Evolutionary conservation across 2,113 vertebrate genomes (phyloP), one percentile per base, ranked within the genome.

Genomic region (Herpailurus yagouaroundi): DNA sequence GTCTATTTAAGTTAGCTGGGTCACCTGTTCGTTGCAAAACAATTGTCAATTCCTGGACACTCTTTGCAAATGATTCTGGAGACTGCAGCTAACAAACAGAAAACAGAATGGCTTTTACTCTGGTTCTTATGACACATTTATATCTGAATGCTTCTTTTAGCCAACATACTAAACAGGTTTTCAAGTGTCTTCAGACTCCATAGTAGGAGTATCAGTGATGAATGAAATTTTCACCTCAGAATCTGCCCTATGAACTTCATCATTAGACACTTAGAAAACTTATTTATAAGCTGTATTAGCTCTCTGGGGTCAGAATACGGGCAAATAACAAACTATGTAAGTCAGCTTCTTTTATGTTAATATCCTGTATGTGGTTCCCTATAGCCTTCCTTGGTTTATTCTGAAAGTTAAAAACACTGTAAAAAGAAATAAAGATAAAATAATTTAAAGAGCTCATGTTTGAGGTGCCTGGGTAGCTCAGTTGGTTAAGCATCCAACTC

Each of bases 21-120:
- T 99, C 99, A 66, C 99, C 99, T 0, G 99, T 99, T 98, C 99
- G 99, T 98, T 99, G 99, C 98, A 99, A 98, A 96, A 99, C 99
- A 96, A 99, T 99, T 7, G 99, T 99, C 98, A 99, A 98, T 97
- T 99, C 99, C 98, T 99, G 99, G 74, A 99, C 99, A 57, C 99
- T 99, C 98, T 99, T 99, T 91, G 99, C 99, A 99, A 99, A 99
- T 21, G 99, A 99, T 97, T 99, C 99, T 82, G 99, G 99, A 97
- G 99, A 99, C 66, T 99, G 99, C 89, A 99, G 98, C 99, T 99
- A 98, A 91, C 98, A 97, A 92, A 97, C 29, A 92, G 93, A 97
- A 94, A 73, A 50, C 2, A 96, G 86, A 6, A 97, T 41, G 55
- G 15, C 29, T 94, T 97, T 93, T 96, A 96, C 64, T 98, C 52